These are phyloP conservation scores for Muraenolepis orangiensis DNA, from an alignment of 2,797 vertebrate species.

Conservation along the genomic window DNA sequence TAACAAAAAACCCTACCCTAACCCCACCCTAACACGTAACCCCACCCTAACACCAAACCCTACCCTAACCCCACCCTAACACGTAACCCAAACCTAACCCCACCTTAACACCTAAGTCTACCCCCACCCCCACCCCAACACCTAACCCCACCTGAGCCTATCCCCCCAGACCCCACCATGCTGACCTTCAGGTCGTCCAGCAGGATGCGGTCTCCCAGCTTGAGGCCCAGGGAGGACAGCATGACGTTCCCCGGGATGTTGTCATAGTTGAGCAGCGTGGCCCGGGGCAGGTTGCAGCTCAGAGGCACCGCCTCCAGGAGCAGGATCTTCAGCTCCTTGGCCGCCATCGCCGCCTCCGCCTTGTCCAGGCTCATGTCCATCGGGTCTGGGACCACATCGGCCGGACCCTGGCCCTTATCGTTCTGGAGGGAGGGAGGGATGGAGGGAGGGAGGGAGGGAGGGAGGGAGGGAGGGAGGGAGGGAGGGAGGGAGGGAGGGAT, in stretches of 20 bases:
- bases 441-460: neutral
- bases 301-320: conserved; percentile 85
- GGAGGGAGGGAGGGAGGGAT: neutral
- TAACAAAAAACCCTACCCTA: too few species aligned
- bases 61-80: too few species aligned
- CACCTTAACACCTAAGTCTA: too few species aligned
- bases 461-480: neutral
- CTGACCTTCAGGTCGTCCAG: conserved; percentile 86
- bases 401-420: conserved; percentile 85
- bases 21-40: too few species aligned
- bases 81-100: too few species aligned
- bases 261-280: conserved; percentile 90
- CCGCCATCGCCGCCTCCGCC: conserved; percentile 86
- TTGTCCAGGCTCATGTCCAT: conserved; percentile 95
- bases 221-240: conserved; percentile 84
- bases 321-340: conserved; percentile 86
- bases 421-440: conserved; percentile 69
- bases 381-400: conserved; percentile 87
- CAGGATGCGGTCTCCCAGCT: conserved; percentile 81
- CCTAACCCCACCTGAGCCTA: too few species aligned
- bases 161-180: neutral
- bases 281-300: conserved; percentile 87
- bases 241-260: conserved; percentile 92
- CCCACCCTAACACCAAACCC: too few species aligned
- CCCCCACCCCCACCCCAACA: too few species aligned